phyloP scores from a whole-genome alignment of 2,888 invertebrate genomes.

The Dasysyrphus albostriatus region DNA sequence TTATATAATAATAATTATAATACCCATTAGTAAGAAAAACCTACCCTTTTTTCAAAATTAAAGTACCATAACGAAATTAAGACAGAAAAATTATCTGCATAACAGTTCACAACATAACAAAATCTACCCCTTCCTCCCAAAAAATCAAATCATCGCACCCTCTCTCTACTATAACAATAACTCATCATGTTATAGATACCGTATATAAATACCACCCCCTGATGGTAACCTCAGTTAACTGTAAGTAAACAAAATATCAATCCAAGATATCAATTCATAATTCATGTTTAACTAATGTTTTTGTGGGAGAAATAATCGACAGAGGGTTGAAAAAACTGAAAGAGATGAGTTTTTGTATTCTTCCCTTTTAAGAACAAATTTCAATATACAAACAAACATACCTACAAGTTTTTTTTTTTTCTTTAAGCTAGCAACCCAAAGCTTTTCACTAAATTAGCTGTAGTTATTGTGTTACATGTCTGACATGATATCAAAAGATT shows the following conservation, averaged over 20 bases:
- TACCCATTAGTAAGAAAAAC: slow-evolving; percentile 33
- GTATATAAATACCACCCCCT: slow-evolving; percentile 33
- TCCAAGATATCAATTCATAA: slow-evolving; percentile 84
- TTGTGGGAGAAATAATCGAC: slow-evolving; percentile 64
- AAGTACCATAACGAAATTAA: slow-evolving; percentile 74
- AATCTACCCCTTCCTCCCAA: slow-evolving; percentile 41
- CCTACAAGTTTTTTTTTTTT: background rate
- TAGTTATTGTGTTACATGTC: slow-evolving; percentile 44
- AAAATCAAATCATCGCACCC: slow-evolving; percentile 68
- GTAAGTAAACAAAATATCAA: slow-evolving; percentile 78
- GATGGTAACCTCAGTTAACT: slow-evolving; percentile 30
- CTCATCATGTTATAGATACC: slow-evolving; percentile 30
- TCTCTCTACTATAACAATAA: slow-evolving; percentile 62
- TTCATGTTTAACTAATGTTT: slow-evolving; percentile 81
- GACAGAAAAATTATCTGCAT: slow-evolving; percentile 66
- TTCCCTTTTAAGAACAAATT: slow-evolving; percentile 31
- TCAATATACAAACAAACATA: slow-evolving; percentile 40
- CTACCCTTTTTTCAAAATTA: slow-evolving; percentile 32
- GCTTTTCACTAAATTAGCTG: slow-evolving; percentile 74
- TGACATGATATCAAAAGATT: slow-evolving; percentile 46
- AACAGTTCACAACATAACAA: slow-evolving; percentile 31
- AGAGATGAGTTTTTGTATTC: slow-evolving; percentile 58
- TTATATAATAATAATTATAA: slow-evolving; percentile 22
- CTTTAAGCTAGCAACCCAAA: slow-evolving; percentile 19
- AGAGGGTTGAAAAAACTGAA: slow-evolving; percentile 38